Evolutionary conservation across 2,797 vertebrate species (phyloP).

Genomic region (Eulemur rubriventer): DNA sequence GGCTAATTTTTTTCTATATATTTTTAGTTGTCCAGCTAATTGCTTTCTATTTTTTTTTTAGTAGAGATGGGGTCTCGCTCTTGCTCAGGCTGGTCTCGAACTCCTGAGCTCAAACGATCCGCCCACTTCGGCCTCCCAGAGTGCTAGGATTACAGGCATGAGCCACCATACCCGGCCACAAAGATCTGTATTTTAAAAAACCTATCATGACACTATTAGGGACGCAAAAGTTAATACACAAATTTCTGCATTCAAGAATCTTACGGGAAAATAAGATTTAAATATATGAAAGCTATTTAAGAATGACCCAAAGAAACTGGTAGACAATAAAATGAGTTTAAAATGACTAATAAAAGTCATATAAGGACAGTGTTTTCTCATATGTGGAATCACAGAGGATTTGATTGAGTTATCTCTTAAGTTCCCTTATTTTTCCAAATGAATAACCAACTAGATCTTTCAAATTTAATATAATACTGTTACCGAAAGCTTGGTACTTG

Average conservation of each 20-base stretch:
- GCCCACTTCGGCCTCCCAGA: too few relatives aligned
- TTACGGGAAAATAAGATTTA: not conserved
- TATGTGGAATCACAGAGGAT: not conserved
- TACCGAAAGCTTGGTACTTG: not conserved
- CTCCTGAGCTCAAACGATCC: too few relatives aligned
- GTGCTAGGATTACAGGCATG: too few relatives aligned
- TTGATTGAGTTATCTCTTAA: not conserved
- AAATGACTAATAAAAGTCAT: not conserved
- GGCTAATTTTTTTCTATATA: too few relatives aligned
- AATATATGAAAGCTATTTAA: not conserved
- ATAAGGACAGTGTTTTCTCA: not conserved
- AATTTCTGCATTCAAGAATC: not conserved
- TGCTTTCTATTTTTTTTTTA: too few relatives aligned
- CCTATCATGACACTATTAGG: not conserved
- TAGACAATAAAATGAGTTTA: not conserved
- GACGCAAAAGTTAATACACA: not conserved
- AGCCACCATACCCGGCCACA: too few relatives aligned
- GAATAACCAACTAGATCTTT: not conserved
- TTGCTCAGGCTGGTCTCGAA: too few relatives aligned
- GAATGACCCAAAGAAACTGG: not conserved
- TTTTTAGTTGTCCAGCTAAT: too few relatives aligned
- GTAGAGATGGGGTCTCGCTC: too few relatives aligned
- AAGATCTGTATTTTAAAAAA: not conserved
- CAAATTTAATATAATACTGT: not conserved
- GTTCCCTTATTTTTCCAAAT: conserved; percentile 34